Evolutionary conservation across 1,140 invertebrate genomes (phyloP), one percentile per base, ranked within the genome.

Genomic region (Maniola jurtina): DNA sequence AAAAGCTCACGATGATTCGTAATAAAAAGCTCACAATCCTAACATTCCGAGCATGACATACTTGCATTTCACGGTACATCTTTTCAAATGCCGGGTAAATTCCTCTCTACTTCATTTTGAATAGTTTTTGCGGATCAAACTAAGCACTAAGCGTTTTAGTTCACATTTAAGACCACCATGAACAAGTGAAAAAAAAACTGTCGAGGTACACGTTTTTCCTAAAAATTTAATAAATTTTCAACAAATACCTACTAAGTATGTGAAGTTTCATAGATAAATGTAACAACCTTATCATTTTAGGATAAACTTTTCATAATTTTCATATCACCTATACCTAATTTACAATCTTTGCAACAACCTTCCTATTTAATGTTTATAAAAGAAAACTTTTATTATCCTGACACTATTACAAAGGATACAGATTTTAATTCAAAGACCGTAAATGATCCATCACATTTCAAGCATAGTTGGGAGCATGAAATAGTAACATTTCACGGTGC

Each of bases 401-500:
- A 11, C 7, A 1, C 10, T 7, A 38, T 38, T 38, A 38, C 38
- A 11, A 38, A 38, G 38, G 2, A 45, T 45, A n/a, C 2, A 45
- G 9, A 45, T 45, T n/a, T 45, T n/a, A n/a, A 11, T 45, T 11
- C 5, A 45, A 45, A 45, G 42, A 45, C 10, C 42, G 1, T 45
- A 13, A n/a, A 45, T 45, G 42, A 11, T 11, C 10, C 42, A 45
- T 52, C 15, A 64, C 75, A 84, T 84, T 84, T 81, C 81, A 60
- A 67, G 76, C 79, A 83, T 84, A 81, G 64, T 40, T 61, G 48
- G 59, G 59, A 61, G 45, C 61, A 59, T 64, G 63, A 59, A 65
- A 80, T 70, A 75, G 64, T 79, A 67, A 65, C 73, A 74, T 79
- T 80, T 83, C 84, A 86, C 79, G 84, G 48, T 52, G 8, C 48